Evolutionary conservation across 2,113 vertebrate genomes (phyloP), one percentile per base, ranked within the genome.

Genomic region (Sciurus niger): DNA sequence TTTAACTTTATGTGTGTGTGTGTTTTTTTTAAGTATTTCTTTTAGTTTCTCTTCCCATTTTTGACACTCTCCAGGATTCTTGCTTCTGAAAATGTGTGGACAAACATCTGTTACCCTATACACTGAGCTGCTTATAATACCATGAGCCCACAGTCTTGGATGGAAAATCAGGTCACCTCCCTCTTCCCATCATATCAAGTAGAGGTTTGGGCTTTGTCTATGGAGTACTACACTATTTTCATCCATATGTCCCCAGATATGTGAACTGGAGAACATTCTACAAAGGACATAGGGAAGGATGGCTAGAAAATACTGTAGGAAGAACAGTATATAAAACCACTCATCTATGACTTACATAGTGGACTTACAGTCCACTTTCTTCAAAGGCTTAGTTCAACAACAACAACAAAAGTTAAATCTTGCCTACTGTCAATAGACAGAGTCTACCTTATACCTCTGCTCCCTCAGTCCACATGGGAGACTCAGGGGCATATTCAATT

Each of bases 1-100:
- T 67, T 92, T 76, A 94, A 76, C 24, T 84, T 60, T 86, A 25
- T n/a, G 3, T 46, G 14, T 86, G 22, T n/a, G 2, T 46, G 14
- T n/a, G 22, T 90, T 73, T 88, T 90, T 89, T 28, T 0, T 46
- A 94, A 93, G 40, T 78, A 68, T 72, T 92, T 67, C 46, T 95
- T 76, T 68, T 74, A 34, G 22, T 80, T 51, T 53, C 83, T 53
- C 6, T 76, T 90, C 25, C 32, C 9, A 83, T 46, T 83, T 96
- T 91, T 88, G 37, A 83, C 4, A 73, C 68, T 43, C 24, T 34
- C 18, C 9, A 80, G 43, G 60, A 76, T 11, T 78, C 28, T 80
- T 51, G 10, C 43, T 79, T 94, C 68, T 79, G 70, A 82, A 95
- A 92, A 91, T 60, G 53, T 1, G 60, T 63, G 24, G 24, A 63